Evolutionary conservation across 2,797 vertebrate genomes (phyloP).

Genomic region (Netta rufina): DNA sequence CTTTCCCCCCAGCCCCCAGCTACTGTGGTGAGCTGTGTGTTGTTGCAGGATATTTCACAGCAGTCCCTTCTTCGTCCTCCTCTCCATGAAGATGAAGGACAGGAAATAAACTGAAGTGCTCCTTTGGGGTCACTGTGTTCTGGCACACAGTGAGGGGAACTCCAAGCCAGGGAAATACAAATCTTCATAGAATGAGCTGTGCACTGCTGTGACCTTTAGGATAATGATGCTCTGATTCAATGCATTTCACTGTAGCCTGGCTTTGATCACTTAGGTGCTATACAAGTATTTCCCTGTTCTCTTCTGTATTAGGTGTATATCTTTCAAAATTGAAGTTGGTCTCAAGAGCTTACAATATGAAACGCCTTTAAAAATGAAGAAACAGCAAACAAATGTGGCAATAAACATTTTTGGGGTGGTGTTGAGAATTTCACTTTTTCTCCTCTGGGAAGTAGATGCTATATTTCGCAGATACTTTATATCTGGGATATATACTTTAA

Average conservation of each 20-base stretch:
- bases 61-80: background rate
- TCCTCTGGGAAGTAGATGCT: rapidly evolving
- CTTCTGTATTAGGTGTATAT: background rate
- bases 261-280: rapidly evolving
- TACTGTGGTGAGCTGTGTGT: background rate
- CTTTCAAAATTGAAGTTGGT: background rate
- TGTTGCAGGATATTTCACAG: background rate
- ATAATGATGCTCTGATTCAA: background rate
- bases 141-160: background rate
- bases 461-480: too few species aligned
- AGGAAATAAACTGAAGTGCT: background rate
- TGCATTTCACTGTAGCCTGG: background rate
- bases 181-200: rapidly evolving
- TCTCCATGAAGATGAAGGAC: background rate
- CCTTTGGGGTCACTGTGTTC: background rate
- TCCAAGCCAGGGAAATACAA: background rate
- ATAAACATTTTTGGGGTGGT: background rate
- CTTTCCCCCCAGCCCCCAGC: background rate
- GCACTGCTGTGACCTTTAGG: background rate
- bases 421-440: background rate
- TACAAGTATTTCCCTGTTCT: background rate
- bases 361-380: background rate
- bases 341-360: background rate
- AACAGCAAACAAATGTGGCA: background rate
- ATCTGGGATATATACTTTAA: background rate